Evolutionary conservation across 53 echinoderm and acorn worm genomes (phyloP).

Genomic region (Temnopleurus reevesii): DNA sequence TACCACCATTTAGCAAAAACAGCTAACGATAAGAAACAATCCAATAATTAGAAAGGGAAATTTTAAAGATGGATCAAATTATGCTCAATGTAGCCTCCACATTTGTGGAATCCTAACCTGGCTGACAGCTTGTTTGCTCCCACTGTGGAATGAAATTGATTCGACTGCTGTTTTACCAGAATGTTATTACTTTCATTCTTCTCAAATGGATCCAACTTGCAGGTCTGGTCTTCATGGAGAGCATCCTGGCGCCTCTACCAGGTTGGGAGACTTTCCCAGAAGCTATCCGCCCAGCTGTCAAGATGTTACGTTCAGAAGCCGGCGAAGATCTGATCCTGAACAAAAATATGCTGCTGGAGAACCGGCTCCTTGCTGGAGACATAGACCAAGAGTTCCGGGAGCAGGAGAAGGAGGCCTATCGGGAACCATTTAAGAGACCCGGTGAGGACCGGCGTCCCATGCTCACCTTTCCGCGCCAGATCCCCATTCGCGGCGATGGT

Average conservation of each 20-base stretch:
- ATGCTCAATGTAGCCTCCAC: too few species aligned
- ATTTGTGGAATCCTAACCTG: too few species aligned
- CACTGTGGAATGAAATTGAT: too few species aligned
- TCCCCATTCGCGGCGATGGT: slow-evolving; percentile 75
- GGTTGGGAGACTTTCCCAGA: slow-evolving; percentile 79
- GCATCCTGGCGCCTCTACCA: slow-evolving; percentile 9
- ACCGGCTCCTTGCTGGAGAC: slow-evolving; percentile 66
- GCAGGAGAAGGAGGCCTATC: slow-evolving; percentile 85
- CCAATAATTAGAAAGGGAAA: too few species aligned
- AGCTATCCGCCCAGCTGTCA: slow-evolving; percentile 64
- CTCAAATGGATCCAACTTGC: too few species aligned
- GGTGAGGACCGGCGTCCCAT: slow-evolving; percentile 87
- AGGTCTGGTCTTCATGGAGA: slow-evolving; percentile 53
- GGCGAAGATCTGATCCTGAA: slow-evolving; percentile 88
- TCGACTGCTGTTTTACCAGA: too few species aligned
- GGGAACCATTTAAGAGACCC: slow-evolving; percentile 69
- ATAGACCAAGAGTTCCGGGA: slow-evolving; percentile 69
- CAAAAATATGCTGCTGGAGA: slow-evolving; percentile 85
- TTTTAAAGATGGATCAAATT: too few species aligned
- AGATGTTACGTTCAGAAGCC: slow-evolving; percentile 72
- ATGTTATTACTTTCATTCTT: too few species aligned
- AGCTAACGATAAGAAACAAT: too few species aligned
- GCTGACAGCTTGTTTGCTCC: too few species aligned
- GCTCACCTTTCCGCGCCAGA: slow-evolving; percentile 86
- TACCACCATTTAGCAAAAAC: too few species aligned